Base-by-base conservation (phyloP, 2,797 vertebrate genomes). In the Phrynocephalus vlangalii region DNA sequence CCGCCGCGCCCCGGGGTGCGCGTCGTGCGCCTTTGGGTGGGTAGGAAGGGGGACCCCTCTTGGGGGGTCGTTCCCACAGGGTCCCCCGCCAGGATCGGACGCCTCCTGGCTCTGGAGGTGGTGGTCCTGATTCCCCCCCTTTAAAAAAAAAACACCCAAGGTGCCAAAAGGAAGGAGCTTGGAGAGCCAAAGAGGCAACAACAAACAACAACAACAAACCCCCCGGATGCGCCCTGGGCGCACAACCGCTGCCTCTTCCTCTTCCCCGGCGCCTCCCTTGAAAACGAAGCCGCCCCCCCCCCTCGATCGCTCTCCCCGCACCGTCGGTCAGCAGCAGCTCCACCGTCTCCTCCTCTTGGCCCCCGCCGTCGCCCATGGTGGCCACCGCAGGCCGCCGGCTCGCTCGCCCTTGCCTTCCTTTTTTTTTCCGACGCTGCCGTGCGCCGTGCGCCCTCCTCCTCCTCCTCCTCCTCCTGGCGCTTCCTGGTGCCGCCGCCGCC, bases 311-410 rank as follows among this genome's bases (percentile, higher is more conserved):
- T 5, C 8, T 18, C 30, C 24, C 38, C 56, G 33, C 79, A 88
- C 87, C 87, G 82, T 88, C 38, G 33, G 87, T 88, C 28, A 88
- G 82, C 16, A 52, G 82, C 82, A 88, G 82, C 87, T 80, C 70
- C 76, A 71, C 75, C 20, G 11, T 75, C 75, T 79, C 88, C 80
- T 86, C 80, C 13, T 86, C 67, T 11, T 72, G 56, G 15, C 60
- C 72, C 1, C 20, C 26, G 79, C 83, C 83, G 75, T 83, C 84
- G 33, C 73, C 84, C 79, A 89, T 86, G 87, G 84, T 80, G 28
- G 50, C 26, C 67, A 5, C 18, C 44, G 63, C 30, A 79, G 52
- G 63, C 11, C 3, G 5, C 56, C 18, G 52, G 52, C 52, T 9
- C 52, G 52, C 52, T 56, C 52, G 38, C 66, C 2, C 11, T 22